Percentiles rank a stretch among this genome's conserved stretches.
These are phyloP conservation scores for Apantesis nais DNA, from an alignment of 2,888 invertebrate genomes.

Conservation along the genomic window DNA sequence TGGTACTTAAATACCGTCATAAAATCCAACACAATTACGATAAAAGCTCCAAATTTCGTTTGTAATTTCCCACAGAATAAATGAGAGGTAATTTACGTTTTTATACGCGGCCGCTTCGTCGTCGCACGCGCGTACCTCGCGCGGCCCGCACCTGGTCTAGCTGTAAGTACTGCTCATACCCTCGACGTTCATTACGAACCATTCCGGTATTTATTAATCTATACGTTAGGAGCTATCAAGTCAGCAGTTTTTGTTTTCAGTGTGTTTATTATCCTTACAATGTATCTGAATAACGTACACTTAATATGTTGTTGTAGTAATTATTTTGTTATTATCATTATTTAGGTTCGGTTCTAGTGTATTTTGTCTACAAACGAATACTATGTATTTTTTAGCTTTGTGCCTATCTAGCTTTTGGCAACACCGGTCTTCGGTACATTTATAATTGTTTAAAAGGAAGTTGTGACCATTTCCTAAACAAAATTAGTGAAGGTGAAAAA, in stretches of 20 bases:
- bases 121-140: neutral
- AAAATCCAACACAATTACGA: constrained; percentile 47
- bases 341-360: too few species aligned
- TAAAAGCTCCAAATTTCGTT: constrained; percentile 45
- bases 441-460: neutral
- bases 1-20: constrained; percentile 42
- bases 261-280: neutral
- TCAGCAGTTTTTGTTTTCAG: neutral
- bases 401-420: neutral
- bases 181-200: too few species aligned
- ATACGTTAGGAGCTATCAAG: neutral
- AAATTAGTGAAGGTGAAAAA: neutral
- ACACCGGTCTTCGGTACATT: neutral
- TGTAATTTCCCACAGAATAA: constrained; percentile 35
- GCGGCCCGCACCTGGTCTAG: neutral
- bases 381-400: too few species aligned
- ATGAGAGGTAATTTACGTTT: constrained; percentile 16
- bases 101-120: neutral
- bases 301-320: too few species aligned
- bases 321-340: too few species aligned
- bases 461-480: neutral
- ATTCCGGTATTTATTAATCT: too few species aligned
- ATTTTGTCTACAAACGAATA: too few species aligned
- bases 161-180: neutral
- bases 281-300: too few species aligned